phyloP scores from a whole-genome alignment of 2,888 invertebrate species.

The Crocallis elinguaria region DNA sequence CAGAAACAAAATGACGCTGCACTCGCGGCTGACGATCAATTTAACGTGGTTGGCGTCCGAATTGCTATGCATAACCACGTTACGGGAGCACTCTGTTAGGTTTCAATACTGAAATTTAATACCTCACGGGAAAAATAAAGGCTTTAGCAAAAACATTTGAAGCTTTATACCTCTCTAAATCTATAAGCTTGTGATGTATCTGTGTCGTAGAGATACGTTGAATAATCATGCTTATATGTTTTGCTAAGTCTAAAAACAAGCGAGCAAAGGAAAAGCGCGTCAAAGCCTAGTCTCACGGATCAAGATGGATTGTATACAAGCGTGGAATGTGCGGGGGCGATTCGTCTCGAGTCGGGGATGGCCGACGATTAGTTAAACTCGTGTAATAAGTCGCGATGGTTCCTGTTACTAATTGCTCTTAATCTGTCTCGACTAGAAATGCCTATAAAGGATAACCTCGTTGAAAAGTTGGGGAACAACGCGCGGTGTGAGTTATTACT shows the following conservation, averaged over 20 bases:
- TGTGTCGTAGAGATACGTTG: background rate
- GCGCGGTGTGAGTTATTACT: slow-evolving; percentile 23
- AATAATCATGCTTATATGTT: background rate
- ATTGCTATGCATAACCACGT: slow-evolving; percentile 19
- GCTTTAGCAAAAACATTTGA: background rate
- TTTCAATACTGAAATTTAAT: slow-evolving; percentile 22
- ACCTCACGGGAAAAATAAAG: slow-evolving; percentile 5
- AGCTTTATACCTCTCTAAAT: background rate
- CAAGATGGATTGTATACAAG: slow-evolving; percentile 60
- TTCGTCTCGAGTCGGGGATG: slow-evolving; percentile 52
- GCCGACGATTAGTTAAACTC: slow-evolving; percentile 52
- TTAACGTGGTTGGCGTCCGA: slow-evolving; percentile 22
- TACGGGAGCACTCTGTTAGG: slow-evolving; percentile 10
- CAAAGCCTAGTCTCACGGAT: slow-evolving; percentile 49
- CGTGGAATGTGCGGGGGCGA: slow-evolving; percentile 64
- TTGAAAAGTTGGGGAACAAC: slow-evolving; percentile 34
- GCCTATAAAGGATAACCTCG: slow-evolving; percentile 39
- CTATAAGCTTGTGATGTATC: background rate
- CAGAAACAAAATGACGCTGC: slow-evolving; percentile 21
- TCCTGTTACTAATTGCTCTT: slow-evolving; percentile 61
- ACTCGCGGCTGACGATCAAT: slow-evolving; percentile 22
- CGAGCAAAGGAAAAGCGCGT: slow-evolving; percentile 48
- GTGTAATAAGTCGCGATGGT: slow-evolving; percentile 56
- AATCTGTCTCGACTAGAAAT: slow-evolving; percentile 50
- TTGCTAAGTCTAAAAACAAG: slow-evolving; percentile 44